Evolutionary conservation across 1,140 invertebrate species (phyloP).

Genomic region (Cherax quadricarinatus): DNA sequence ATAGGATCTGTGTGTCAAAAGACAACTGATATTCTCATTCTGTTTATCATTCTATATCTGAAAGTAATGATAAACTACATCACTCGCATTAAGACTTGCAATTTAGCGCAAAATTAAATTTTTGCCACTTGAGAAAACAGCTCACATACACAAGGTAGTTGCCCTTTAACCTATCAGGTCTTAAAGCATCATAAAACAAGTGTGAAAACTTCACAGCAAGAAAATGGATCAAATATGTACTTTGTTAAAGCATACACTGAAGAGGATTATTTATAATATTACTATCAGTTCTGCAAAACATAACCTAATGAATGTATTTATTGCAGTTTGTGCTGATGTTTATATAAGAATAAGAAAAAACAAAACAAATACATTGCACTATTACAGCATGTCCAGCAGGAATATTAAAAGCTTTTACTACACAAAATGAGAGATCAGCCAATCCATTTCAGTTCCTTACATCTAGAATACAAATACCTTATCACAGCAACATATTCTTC

Average conservation of each 20-base stretch:
- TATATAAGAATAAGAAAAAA: not conserved
- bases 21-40: not conserved
- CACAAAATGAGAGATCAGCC: not conserved
- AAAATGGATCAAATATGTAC: not conserved
- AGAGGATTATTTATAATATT: not conserved
- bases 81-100: not conserved
- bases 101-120: not conserved
- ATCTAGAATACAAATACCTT: not conserved
- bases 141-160: not conserved
- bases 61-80: not conserved
- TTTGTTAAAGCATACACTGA: not conserved
- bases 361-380: not conserved
- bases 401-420: not conserved
- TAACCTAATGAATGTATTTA: not conserved
- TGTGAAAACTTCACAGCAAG: too few relatives aligned
- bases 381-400: not conserved
- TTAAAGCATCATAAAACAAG: too few relatives aligned
- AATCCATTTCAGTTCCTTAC: conserved; percentile 1
- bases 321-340: not conserved
- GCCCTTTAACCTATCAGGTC: not conserved
- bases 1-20: not conserved
- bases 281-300: not conserved
- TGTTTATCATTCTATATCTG: not conserved
- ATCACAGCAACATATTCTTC: conserved; percentile 5
- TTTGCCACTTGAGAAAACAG: not conserved